Conservation (phyloP, 2,797 vertebrate species). For the Lateolabrax maculatus region DNA sequence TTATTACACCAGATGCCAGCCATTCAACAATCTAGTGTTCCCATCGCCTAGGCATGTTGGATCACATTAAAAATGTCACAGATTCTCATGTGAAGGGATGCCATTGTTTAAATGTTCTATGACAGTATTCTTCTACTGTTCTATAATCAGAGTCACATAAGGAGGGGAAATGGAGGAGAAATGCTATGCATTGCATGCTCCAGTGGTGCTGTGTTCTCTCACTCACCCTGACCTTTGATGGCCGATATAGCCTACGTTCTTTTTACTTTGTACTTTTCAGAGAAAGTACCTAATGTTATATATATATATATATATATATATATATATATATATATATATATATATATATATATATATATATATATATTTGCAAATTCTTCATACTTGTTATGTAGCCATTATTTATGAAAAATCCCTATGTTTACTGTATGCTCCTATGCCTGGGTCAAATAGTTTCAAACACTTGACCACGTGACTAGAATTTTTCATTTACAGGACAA, state of each 20-base stretch:
- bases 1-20: constrained; percentile 49
- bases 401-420: background rate
- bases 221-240: constrained; percentile 30
- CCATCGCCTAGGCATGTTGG: constrained; percentile 16
- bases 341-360: no score
- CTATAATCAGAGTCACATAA: constrained; percentile 28
- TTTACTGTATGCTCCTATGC: background rate
- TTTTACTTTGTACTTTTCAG: no score
- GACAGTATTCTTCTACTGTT: no score
- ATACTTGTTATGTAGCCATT: background rate
- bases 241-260: background rate
- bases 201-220: constrained; percentile 7
- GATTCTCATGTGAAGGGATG: constrained; percentile 31
- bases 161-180: constrained; percentile 9
- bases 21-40: constrained; percentile 34
- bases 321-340: no score
- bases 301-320: no score
- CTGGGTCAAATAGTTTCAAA: background rate
- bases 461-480: background rate
- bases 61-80: constrained; percentile 38
- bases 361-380: background rate
- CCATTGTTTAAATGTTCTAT: constrained; percentile 4
- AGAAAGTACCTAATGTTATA: background rate
- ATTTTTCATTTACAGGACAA: constrained; percentile 1
- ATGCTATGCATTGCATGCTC: constrained; percentile 14